Base-by-base conservation (phyloP, 2,888 invertebrate species). In the Choreutis nemorana region DNA sequence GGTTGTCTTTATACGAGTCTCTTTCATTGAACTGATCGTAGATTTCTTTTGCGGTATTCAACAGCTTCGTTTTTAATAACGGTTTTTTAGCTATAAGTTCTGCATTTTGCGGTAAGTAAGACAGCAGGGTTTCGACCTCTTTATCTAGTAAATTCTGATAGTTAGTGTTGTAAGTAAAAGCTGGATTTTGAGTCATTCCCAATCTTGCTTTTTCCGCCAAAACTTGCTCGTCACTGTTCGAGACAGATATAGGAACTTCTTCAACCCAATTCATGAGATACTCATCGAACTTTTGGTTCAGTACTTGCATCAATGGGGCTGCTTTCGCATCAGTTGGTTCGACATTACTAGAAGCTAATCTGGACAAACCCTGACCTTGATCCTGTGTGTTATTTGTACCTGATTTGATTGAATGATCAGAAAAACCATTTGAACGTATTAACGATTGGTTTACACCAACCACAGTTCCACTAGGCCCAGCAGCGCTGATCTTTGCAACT, bases 71-170 rank as follows among this genome's bases (percentile, higher is more conserved):
- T 48, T 67, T 73, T 3, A 71, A 29, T 1, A 26, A 7, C 25
- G 50, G 42, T 32, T 54, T 60, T 21, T 42, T 48, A 1, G 37
- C 29, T 3, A 32, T 30, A 4, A 75, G 37, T 26, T 62, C 61
- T 13, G 39, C 24, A 4, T 55, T 48, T 36, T 61, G 48, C 7
- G 71, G 66, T 26, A 73, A 40, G 14, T 36, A 36, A 28, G 45
- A 37, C 3, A 75, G 32, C 23, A 77, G 38, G 7, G 50, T 47
- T 37, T 68, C 72, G 8, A 73, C 41, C 34, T 70, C 70, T 21
- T 65, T 53, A 24, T 64, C 66, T 13, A 77, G 45, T 2, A 53
- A 36, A 31, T 68, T 64, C 44, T 65, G 55, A 27, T 52, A 66
- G 29, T 55, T 49, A 37, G 60, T 59, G 3, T 45, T 42, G 31